Base-by-base conservation (phyloP, 2,113 vertebrate species). In the Harpagus bidentatus region DNA sequence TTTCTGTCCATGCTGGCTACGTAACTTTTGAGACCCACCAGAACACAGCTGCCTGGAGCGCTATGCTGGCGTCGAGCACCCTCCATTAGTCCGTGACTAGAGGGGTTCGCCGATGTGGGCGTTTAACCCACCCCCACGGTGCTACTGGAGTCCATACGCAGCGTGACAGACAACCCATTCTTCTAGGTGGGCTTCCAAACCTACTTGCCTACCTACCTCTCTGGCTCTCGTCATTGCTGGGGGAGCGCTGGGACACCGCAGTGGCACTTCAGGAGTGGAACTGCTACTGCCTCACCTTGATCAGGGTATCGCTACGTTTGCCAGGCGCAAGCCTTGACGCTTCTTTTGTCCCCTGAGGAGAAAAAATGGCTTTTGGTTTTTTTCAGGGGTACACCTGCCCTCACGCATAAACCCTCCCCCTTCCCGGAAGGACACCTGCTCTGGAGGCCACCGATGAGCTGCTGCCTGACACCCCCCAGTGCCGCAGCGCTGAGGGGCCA, bases 381-480 rank as follows among this genome's bases (percentile, higher is more conserved):
- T 53, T 8, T 6, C 16, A 2, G 19, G 13, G 40, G 2, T 14
- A 52, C 36, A 40, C 14, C 43, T 38, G 38, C 13, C 42, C 38
- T 18, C 36, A 5, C 4, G 10, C 58, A 21, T 4, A 8, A 58
- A 12, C 9, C 16, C 13, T 26, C 0, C 21, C 20, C n/a, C 34
- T 42, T 34, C 48, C 1, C 4, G 16, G 14, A 34, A 8, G 34
- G 18, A 1, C 50, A 26, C 11, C 13, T n/a, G 63, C 38, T 22
- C 19, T 6, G 42, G 10, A 6, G 28, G 66, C 11, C 9, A 7
- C 48, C 23, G 15, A 11, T 1, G 52, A 11, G 69, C 18, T 7
- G 42, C 9, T 32, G 50, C 14, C 45, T 16, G 1, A 1, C 5
- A 19, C 9, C 5, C 11, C 26, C 13, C 12, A 5, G 5, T 0